Base-by-base conservation (phyloP, 2,888 invertebrate species). In the Oxystoma pomonae region DNA sequence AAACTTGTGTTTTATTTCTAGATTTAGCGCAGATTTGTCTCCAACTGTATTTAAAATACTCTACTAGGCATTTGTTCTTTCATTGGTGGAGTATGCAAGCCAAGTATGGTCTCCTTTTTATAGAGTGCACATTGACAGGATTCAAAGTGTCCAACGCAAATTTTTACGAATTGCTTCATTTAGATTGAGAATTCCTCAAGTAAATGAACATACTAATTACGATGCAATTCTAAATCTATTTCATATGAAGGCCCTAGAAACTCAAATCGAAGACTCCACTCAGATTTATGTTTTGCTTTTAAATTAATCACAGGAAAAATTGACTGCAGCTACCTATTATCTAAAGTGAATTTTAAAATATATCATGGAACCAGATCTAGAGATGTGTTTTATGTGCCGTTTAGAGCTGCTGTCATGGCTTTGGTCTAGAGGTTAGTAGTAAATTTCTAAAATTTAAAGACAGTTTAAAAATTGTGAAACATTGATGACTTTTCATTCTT, bases 321-420 rank as follows among this genome's bases (percentile, higher is more conserved):
- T 53, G 53, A 53, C 53, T 53, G 53, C n/a, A 53, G 53, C n/a
- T 53, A 5, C 19, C 53, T 53, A 53, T 53, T 53, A 53, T 53
- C 53, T 9, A 53, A 53, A 53, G 5, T 53, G 19, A 53, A 53
- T 53, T 53, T 53, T 7, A 53, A 53, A 53, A 53, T n/a, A 53
- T 53, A 3, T 19, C n/a, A 17, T 53, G 53, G 53, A 16, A 53
- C 53, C 53, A 53, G 53, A 53, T 53, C 53, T 35, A 35, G 12
- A 35, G 35, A 35, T 35, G 12, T 35, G 12, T 35, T 53, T 53
- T 53, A 53, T 16, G 16, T 53, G 53, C 53, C 53, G 7, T 19
- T 53, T 53, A 53, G 53, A 53, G 53, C 17, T 9, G 53, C 53
- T n/a, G n/a, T n/a, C n/a, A n/a, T n/a, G n/a, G n/a, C n/a, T n/a